A percentile compares a stretch with the other conserved stretches of the same genome.
Evolutionary conservation across 2,888 invertebrate species (phyloP).

Genomic region (Thyatira batis): DNA sequence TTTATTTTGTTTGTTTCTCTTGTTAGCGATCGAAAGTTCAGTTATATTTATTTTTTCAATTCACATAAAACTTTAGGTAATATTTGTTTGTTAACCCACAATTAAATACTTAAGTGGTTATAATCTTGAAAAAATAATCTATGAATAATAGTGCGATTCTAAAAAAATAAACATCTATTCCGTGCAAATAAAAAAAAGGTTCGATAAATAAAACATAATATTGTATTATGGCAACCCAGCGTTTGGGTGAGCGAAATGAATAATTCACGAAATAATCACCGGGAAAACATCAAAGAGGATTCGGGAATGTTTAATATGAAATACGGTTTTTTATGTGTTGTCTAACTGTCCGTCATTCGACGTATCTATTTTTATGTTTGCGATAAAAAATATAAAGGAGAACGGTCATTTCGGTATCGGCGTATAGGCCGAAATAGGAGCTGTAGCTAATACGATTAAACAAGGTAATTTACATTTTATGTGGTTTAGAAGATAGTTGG

Average conservation of each 20-base stretch:
- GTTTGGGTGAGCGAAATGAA: constrained; percentile 33
- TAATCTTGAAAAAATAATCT: no score
- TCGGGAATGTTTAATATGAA: constrained; percentile 11
- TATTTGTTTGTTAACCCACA: no score
- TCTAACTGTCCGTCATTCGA: constrained; percentile 1
- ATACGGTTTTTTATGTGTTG: constrained; percentile 7
- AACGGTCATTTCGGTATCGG: background rate
- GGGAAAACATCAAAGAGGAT: constrained; percentile 49
- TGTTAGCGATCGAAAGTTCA: constrained; percentile 17
- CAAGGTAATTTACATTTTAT: background rate
- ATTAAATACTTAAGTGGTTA: no score
- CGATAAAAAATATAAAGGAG: background rate
- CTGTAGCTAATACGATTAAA: background rate
- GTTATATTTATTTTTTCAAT: background rate
- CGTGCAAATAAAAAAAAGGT: constrained; percentile 25
- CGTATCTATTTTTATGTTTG: background rate
- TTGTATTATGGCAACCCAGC: constrained; percentile 21
- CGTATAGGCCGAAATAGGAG: background rate
- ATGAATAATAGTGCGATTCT: background rate
- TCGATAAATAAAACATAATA: constrained; percentile 37
- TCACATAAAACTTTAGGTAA: background rate
- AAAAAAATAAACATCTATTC: constrained; percentile 11
- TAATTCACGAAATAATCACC: constrained; percentile 53
- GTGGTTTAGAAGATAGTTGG: no score
- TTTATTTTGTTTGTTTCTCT: constrained; percentile 32